These are phyloP conservation scores for Mionectes macconnelli DNA, from an alignment of 2,113 vertebrate genomes.

Conservation along the genomic window DNA sequence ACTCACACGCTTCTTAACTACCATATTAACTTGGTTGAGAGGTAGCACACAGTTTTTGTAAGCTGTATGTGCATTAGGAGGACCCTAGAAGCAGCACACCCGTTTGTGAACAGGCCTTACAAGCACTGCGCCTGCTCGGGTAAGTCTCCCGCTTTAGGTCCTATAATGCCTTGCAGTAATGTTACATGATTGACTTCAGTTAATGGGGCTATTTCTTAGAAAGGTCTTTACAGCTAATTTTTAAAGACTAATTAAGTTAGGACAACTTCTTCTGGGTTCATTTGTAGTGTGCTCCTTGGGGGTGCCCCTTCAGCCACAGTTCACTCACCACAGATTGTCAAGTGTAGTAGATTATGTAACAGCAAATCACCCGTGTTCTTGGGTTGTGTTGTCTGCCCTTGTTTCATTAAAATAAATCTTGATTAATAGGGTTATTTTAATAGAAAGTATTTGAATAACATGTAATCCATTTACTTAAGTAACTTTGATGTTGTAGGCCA, in stretches of 20 bases:
- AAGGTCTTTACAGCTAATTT: not conserved
- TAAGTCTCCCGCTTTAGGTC: not conserved
- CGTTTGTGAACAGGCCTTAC: not conserved
- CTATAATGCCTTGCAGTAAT: not conserved
- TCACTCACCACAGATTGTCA: not conserved
- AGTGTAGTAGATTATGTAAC: not conserved
- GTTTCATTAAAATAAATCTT: conserved; percentile 41
- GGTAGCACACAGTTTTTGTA: not conserved
- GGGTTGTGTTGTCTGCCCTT: not conserved
- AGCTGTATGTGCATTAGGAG: not conserved
- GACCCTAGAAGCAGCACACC: not conserved
- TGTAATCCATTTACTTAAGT: conserved; percentile 1
- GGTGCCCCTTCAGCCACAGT: not conserved
- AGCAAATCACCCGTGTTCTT: not conserved
- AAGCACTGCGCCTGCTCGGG: accelerated
- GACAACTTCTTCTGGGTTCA: not conserved
- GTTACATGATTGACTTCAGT: not conserved
- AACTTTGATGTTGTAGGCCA: not conserved
- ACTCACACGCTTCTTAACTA: not conserved
- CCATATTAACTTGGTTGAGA: not conserved
- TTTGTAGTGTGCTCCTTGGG: not conserved
- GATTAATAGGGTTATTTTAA: conserved; percentile 32
- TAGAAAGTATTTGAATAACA: conserved; percentile 4
- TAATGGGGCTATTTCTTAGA: not conserved
- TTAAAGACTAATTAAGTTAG: not conserved